Evolutionary conservation across 2,888 invertebrate species (phyloP), one percentile per base, ranked within the genome.

Genomic region (Empis stercorea): DNA sequence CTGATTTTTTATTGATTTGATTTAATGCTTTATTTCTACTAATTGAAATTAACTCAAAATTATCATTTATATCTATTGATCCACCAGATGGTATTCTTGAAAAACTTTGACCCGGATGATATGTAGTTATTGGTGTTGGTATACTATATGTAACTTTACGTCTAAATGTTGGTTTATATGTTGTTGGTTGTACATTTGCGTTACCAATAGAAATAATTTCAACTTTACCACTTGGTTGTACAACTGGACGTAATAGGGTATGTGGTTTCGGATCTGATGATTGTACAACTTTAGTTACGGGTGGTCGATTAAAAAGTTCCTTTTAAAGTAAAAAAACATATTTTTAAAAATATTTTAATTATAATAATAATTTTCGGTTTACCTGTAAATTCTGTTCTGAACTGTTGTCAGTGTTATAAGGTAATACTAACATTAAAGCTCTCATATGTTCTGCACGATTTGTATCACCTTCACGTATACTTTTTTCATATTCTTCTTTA

Each of bases 131-230:
- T 48, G 41, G 48, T 38, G 43, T 49, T 46, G n/a, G 39, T 16
- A 46, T 46, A 42, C 17, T 44, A 43, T 46, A 48, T 49, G 53
- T 39, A 52, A 44, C 52, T 47, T 59, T 61, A 9, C 54, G 10
- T 4, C 52, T 68, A 36, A 70, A 60, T 9, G 69, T 71, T 7
- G 73, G 70, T 46, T 67, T 66, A 53, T 74, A 74, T 1, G 75
- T 73, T 7, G 73, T 71, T 17, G 68, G 67, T n/a, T 62, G 64
- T 32, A 65, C 51, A 23, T 70, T 69, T 39, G 58, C 50, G 2
- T 41, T 37, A 1, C 56, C 56, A 15, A 57, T 44, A 4, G 61
- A 47, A 2, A 60, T 57, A 11, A 59, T 58, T 10, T 63, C 64
- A 7, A 57, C 57, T 14, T 62, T 58, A 0, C 61, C 61, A 20